A percentile compares a stretch with the other conserved stretches of the same genome.
phyloP scores from a whole-genome alignment of 1,140 invertebrate species.

The Periplaneta americana region DNA sequence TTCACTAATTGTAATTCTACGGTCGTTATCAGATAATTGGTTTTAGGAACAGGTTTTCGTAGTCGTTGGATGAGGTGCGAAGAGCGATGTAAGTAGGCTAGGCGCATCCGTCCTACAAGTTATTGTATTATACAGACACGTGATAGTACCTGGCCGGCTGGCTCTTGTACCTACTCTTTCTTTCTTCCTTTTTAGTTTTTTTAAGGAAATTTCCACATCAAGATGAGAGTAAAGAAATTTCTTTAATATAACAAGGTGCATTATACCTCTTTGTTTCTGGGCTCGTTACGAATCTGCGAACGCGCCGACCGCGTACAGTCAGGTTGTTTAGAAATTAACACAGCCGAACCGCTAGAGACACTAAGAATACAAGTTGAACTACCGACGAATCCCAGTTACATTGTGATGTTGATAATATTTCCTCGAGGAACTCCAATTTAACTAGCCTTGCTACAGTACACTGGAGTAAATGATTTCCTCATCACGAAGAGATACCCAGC shows the following conservation, averaged over 20 bases:
- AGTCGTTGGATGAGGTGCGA: neutral
- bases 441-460: neutral
- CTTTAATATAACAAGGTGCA: neutral
- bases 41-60: constrained; percentile 5
- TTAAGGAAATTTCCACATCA: neutral
- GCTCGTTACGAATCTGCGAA: neutral
- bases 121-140: neutral
- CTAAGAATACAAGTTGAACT: too few species aligned
- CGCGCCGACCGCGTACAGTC: neutral
- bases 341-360: neutral
- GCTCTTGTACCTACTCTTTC: neutral
- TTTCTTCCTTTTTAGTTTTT: neutral
- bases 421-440: too few species aligned
- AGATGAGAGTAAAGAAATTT: neutral
- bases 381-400: too few species aligned
- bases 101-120: neutral
- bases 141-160: neutral
- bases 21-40: constrained; percentile 12
- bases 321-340: neutral
- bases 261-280: neutral
- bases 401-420: too few species aligned
- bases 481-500: neutral
- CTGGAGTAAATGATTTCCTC: neutral
- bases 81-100: neutral
- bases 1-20: constrained; percentile 9